phyloP scores from a whole-genome alignment of 2,113 vertebrate genomes.

The Callorhinus ursinus region DNA sequence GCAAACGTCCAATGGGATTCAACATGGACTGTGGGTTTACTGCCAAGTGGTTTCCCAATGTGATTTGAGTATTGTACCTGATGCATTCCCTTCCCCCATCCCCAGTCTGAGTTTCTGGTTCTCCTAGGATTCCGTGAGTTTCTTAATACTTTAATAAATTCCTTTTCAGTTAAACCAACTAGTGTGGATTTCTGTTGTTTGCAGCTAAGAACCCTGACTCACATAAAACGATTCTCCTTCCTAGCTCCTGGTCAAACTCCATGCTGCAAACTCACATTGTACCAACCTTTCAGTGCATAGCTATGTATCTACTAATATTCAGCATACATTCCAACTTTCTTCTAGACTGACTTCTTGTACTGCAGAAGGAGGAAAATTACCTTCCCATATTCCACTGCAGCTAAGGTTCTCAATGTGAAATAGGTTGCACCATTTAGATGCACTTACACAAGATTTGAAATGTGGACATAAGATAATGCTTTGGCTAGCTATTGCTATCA shows the following conservation, averaged over 20 bases:
- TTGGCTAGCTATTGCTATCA: not conserved
- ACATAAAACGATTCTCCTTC: not conserved
- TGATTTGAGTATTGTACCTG: not conserved
- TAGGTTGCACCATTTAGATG: not conserved
- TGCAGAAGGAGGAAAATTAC: not conserved
- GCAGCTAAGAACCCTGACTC: not conserved
- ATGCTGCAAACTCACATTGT: not conserved
- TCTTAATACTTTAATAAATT: not conserved
- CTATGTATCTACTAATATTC: not conserved
- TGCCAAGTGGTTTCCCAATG: not conserved
- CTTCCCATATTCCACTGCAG: not conserved
- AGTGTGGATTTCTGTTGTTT: not conserved
- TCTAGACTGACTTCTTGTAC: not conserved
- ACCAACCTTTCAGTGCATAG: not conserved
- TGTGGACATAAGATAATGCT: not conserved
- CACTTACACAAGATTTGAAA: slow-evolving; percentile 1
- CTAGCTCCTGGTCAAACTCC: not conserved
- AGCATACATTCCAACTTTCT: not conserved
- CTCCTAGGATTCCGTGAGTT: not conserved
- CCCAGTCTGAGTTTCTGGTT: slow-evolving; percentile 11
- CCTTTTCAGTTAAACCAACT: not conserved
- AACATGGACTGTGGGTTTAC: not conserved
- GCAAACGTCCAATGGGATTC: not conserved
- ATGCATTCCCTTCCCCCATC: not conserved
- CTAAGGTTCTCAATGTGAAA: not conserved